Evolutionary conservation across 2,888 invertebrate species (phyloP), one percentile per base, ranked within the genome.

Genomic region (Operophtera brumata): DNA sequence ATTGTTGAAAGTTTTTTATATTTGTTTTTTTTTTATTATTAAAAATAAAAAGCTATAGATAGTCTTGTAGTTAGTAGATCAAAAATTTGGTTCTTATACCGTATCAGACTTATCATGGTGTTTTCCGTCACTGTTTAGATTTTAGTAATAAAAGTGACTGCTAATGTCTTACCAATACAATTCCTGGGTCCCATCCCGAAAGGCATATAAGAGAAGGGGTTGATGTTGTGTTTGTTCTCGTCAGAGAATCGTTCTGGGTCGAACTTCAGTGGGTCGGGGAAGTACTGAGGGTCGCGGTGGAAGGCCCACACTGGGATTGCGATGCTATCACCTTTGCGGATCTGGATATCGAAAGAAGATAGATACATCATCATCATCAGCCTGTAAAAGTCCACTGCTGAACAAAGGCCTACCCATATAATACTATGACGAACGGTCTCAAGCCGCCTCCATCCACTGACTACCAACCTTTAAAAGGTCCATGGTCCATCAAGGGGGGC

Each of bases 141-240:
- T 34, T n/a, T 8, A 8, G 5, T 13, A 12, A n/a, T 4, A 0
- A 11, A n/a, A 34, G 3, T 11, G 7, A 64, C n/a, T n/a, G n/a
- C n/a, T n/a, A 35, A n/a, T 5, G 4, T 28, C 61, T 71, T 62
- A 84, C 93, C 94, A 47, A 94, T 92, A 63, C 94, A 94, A 67
- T 89, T 92, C 51, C 93, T 86, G 1, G 91, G 93, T 2, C 94
- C 94, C 0, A 82, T 34, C 0, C 93, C 93, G 48, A 93, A 93
- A 0, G 92, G 92, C 62, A 90, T 62, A 57, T 91, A 92, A 0
- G 75, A 57, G 9, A 74, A 70, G 0, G 78, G 71, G 49, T 77
- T 66, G 6, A 84, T 80, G 0, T 82, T 83, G 1, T 80, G 74
- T 62, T 91, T 92, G 65, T 92, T 93, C 59, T 92, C 91, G 0